Base-by-base conservation (phyloP, 2,797 vertebrate species). In the Schizopygopsis malacanthus region DNA sequence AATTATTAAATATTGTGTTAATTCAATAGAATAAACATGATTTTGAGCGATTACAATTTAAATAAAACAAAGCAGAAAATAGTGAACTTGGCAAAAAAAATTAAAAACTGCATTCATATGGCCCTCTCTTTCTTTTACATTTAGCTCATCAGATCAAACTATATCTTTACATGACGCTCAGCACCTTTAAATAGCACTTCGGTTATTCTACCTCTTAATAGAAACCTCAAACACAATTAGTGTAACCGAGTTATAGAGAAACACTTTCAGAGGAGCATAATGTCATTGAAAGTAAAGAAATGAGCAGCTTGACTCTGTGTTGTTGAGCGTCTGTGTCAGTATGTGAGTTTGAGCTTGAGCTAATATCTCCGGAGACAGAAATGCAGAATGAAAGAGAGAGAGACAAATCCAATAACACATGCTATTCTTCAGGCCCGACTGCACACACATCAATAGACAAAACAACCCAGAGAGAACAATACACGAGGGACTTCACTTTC, bases 341-440 rank as follows among this genome's bases (percentile, higher is more conserved):
- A 15, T 83, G n/a, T 37, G 47, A 12, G 47, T 22, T 22, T 37
- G 16, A 75, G 52, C 41, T 54, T 16, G 28, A 54, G 50, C 50
- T 79, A 6, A n/a, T 39, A 50, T 69, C 79, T 81, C 63, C n/a
- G 12, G 63, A 39, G 63, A 69, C 63, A 39, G 79, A 52, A 39
- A 50, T 10, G 47, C 77, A 33, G 10, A 80, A 20, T 65, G n/a
- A 79, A 47, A 59, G 13, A 16, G 9, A 28, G 33, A 76, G 16
- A 47, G 43, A 11, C 3, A 4, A 39, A 77, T 77, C 39, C 28
- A 77, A 39, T 56, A n/a, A 77, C 33, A 8, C 28, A 56, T 56
- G 33, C 73, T 77, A 39, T 77, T 56, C 50, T 77, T 79, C 37
- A 79, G 13, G n/a, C 76, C 54, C 1, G 22, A 79, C 39, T 79